Percentiles rank a stretch among this genome's conserved stretches.
Conservation (phyloP, 2,888 invertebrate genomes). For the Meliscaeva auricollis region DNA sequence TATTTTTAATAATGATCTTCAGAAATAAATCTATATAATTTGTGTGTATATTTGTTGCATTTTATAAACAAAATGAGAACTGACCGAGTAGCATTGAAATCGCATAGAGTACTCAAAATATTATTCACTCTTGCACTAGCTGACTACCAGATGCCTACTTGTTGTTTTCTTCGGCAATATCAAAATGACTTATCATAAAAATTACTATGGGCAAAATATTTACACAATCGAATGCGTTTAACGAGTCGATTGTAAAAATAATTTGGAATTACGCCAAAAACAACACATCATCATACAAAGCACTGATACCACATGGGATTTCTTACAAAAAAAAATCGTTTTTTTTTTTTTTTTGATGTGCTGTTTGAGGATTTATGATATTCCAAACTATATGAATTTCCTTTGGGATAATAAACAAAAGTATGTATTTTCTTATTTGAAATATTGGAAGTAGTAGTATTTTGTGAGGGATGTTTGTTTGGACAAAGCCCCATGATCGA, state of each 20-base stretch:
- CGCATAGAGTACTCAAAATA: background rate
- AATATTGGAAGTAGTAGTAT: background rate
- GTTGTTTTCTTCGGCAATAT: conserved; percentile 37
- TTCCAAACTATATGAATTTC: conserved; percentile 61
- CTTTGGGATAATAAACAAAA: conserved; percentile 65
- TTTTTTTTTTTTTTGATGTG: conserved; percentile 61
- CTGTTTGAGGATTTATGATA: conserved; percentile 70
- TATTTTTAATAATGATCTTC: background rate
- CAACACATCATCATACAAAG: conserved; percentile 33
- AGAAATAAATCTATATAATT: background rate
- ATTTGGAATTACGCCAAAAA: conserved; percentile 55
- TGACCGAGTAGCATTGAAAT: no score
- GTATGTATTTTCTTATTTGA: conserved; percentile 4
- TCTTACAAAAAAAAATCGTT: conserved; percentile 28
- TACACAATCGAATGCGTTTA: conserved; percentile 62
- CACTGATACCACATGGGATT: conserved; percentile 51
- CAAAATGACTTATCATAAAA: conserved; percentile 55
- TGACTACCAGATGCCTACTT: no score
- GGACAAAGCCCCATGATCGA: conserved; percentile 52
- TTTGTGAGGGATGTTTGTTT: conserved; percentile 58
- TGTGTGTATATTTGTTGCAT: conserved; percentile 1
- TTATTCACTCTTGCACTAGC: conserved; percentile 1
- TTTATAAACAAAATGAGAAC: conserved; percentile 2
- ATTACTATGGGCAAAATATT: conserved; percentile 62
- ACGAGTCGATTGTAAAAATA: conserved; percentile 69